These are phyloP conservation scores for Micrasema minimum DNA, from an alignment of 1,140 invertebrate genomes.

Conservation along the genomic window DNA sequence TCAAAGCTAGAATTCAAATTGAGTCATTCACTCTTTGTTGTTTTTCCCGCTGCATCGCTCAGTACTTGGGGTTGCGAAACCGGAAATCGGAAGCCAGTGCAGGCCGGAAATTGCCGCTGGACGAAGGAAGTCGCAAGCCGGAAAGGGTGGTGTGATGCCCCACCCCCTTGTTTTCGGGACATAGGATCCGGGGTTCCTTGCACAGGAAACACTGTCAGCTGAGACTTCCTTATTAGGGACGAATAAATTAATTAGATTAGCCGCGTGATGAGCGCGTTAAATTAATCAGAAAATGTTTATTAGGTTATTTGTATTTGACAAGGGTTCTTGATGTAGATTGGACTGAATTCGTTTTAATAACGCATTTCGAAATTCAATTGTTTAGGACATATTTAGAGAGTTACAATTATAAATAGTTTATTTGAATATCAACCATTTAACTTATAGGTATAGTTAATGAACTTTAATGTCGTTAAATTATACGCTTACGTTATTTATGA, in stretches of 20 bases:
- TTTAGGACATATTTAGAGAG: too few relatives aligned
- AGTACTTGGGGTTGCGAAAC: slow-evolving; percentile 18
- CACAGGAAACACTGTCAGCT: background rate
- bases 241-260: background rate
- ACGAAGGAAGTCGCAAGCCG: slow-evolving; percentile 15
- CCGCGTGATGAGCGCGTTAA: background rate
- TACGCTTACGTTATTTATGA: too few relatives aligned
- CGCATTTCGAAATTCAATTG: too few relatives aligned
- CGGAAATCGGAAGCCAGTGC: slow-evolving; percentile 50
- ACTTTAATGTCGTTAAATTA: too few relatives aligned
- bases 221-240: background rate
- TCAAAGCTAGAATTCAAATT: background rate
- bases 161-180: slow-evolving; percentile 5
- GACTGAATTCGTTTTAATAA: too few relatives aligned
- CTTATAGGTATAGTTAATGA: too few relatives aligned
- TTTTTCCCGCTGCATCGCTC: slow-evolving; percentile 26
- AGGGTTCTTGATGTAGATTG: too few relatives aligned
- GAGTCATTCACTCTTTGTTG: background rate
- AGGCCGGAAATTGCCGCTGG: slow-evolving; percentile 46
- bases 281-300: slow-evolving; percentile 2
- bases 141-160: slow-evolving; percentile 13
- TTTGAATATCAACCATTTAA: too few relatives aligned
- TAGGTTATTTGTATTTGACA: background rate
- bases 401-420: too few relatives aligned
- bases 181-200: background rate